Evolutionary conservation across 2,888 invertebrate species (phyloP), one percentile per base, ranked within the genome.

Genomic region (Chaitophorus viminalis): DNA sequence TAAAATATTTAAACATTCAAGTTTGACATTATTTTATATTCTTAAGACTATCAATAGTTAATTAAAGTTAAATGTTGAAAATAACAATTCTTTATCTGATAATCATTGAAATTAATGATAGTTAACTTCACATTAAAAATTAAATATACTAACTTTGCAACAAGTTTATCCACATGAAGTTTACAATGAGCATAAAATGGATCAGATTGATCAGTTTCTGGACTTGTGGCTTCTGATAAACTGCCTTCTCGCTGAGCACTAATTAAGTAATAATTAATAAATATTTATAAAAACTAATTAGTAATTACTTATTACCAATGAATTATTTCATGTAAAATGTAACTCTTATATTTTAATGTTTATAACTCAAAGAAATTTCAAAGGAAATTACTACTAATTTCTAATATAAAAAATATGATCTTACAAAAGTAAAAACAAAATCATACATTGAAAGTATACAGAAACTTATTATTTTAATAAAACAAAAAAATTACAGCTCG

Each of bases 141-240:
- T 17, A 17, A 36, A 54, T 77, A 60, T 89, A 83, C 79, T 77
- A 88, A 89, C 89, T 88, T 89, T 33, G 88, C 88, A 33, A 89
- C 84, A 82, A 88, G 94, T 92, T 98, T 98, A 91, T 99, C 98
- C 0, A 98, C 98, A 92, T 99, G 99, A 78, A 98, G 93, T 91
- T 96, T 96, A 91, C 99, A 99, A 91, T 99, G 98, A 0, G 98
- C 99, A 92, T 97, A 99, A 91, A 98, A 99, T 0, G 99, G 99
- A 92, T 99, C 99, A 0, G 98, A 98, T 90, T 97, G 97, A 90
- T 97, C 96, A 0, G 95, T 95, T 91, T 97, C 97, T 91, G 96
- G 97, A 0, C 95, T 95, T 91, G 97, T 96, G 0, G 98, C 97
- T 92, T 99, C 98, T 0, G 98, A 97, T 79, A 99, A 92, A 82